Evolutionary conservation across 2,113 vertebrate genomes (phyloP).

Genomic region (Neomonachus schauinslandi): DNA sequence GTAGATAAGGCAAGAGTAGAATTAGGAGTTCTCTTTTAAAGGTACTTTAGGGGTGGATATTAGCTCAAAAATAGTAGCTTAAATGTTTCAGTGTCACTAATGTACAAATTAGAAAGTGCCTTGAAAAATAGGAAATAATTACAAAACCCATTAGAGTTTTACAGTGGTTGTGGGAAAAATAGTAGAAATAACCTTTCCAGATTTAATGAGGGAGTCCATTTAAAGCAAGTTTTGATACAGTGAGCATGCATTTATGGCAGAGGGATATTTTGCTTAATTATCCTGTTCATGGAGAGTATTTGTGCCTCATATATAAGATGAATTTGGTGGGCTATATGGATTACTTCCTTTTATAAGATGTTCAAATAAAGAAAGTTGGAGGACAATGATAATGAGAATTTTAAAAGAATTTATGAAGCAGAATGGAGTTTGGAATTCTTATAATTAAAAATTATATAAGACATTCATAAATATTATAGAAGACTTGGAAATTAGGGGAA

Average conservation of each 20-base stretch:
- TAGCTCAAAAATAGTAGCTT: slow-evolving; percentile 63
- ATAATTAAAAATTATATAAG: slow-evolving; percentile 55
- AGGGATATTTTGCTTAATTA: slow-evolving; percentile 69
- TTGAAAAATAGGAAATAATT: slow-evolving; percentile 77
- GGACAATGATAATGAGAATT: not conserved
- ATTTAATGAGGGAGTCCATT: slow-evolving; percentile 66
- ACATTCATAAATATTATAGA: slow-evolving; percentile 1
- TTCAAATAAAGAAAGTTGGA: slow-evolving; percentile 27
- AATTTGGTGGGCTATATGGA: not conserved
- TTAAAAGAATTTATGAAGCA: slow-evolving; percentile 17
- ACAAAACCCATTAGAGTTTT: slow-evolving; percentile 70
- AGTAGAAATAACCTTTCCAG: slow-evolving; percentile 60
- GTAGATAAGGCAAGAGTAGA: slow-evolving; percentile 56
- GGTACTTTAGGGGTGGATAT: slow-evolving; percentile 50
- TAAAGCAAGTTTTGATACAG: slow-evolving; percentile 59
- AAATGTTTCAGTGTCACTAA: slow-evolving; percentile 66
- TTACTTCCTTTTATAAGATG: slow-evolving; percentile 47
- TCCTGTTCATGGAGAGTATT: slow-evolving; percentile 48
- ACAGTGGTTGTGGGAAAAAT: slow-evolving; percentile 54
- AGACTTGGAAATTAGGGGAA: not conserved
- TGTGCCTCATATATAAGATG: not conserved
- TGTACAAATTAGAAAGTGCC: slow-evolving; percentile 67
- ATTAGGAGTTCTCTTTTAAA: slow-evolving; percentile 55
- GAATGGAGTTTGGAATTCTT: slow-evolving; percentile 33
- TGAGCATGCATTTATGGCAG: slow-evolving; percentile 56